These are phyloP conservation scores for Athene noctua DNA, from an alignment of 2,113 vertebrate species.

Conservation along the genomic window DNA sequence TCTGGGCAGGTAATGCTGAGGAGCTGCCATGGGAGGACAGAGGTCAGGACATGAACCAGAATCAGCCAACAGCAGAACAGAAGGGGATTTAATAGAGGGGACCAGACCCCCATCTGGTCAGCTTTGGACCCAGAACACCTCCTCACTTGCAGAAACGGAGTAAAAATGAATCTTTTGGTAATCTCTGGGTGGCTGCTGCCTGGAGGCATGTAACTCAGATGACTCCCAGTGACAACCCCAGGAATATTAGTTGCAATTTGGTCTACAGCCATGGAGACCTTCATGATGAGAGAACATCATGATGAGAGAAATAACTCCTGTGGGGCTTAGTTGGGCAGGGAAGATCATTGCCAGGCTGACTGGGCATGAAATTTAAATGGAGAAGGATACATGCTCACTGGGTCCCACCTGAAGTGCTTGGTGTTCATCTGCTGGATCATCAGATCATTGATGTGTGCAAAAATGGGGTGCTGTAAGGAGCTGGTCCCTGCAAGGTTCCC, in stretches of 20 bases:
- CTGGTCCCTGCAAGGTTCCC: background rate
- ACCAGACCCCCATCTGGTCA: background rate
- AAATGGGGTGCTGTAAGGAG: background rate
- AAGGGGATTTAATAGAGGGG: background rate
- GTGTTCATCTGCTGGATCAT: background rate
- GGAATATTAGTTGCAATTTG: background rate
- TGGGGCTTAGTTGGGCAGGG: background rate
- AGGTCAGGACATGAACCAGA: background rate
- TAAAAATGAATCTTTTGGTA: background rate
- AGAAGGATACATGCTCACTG: background rate
- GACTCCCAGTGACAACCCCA: background rate
- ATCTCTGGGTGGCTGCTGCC: background rate
- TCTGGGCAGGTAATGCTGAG: background rate
- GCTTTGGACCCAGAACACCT: background rate
- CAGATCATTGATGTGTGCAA: background rate
- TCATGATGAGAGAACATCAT: background rate
- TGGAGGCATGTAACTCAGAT: background rate
- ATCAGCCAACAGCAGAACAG: background rate
- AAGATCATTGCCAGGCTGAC: background rate
- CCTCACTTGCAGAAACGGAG: background rate
- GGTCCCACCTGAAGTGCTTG: background rate
- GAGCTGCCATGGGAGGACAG: background rate
- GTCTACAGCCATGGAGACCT: background rate
- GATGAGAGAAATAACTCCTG: background rate
- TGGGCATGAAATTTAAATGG: background rate